Percentiles rank a stretch among this genome's conserved stretches.
Conservation (phyloP, 2,797 vertebrate species). For the Oreortyx pictus region DNA sequence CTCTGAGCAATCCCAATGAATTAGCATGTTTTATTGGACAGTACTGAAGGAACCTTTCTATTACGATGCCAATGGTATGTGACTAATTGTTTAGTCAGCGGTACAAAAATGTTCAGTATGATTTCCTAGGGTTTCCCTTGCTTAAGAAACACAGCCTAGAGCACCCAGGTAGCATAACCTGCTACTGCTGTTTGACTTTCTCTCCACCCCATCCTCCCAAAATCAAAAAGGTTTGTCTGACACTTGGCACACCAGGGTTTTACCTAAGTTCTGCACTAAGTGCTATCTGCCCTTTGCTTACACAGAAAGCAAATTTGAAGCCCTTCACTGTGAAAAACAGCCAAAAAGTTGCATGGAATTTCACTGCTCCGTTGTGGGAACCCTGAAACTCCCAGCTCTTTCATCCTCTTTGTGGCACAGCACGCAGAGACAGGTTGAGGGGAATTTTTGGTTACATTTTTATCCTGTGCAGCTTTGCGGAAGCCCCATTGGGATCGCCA, state of each 20-base stretch:
- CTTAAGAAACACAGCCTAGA: background rate
- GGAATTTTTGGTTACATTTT: background rate
- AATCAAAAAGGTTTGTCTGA: background rate
- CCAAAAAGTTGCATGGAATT: background rate
- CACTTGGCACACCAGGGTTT: background rate
- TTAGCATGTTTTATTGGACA: background rate
- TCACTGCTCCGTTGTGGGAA: background rate
- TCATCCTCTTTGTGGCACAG: background rate
- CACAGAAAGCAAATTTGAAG: background rate
- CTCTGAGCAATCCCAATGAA: background rate
- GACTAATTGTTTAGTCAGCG: background rate
- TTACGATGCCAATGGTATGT: fast-evolving
- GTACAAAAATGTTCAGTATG: background rate
- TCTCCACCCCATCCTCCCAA: background rate
- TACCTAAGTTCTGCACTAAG: background rate
- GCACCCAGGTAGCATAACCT: background rate
- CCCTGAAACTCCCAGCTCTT: background rate
- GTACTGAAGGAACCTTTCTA: background rate
- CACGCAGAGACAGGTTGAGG: background rate
- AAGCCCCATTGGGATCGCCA: background rate
- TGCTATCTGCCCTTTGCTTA: background rate
- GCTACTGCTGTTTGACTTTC: background rate
- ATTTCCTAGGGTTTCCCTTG: background rate
- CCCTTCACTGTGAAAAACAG: background rate
- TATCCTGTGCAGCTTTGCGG: background rate